Conservation (phyloP, 2,888 invertebrate species). For the Uropetala carovei region DNA sequence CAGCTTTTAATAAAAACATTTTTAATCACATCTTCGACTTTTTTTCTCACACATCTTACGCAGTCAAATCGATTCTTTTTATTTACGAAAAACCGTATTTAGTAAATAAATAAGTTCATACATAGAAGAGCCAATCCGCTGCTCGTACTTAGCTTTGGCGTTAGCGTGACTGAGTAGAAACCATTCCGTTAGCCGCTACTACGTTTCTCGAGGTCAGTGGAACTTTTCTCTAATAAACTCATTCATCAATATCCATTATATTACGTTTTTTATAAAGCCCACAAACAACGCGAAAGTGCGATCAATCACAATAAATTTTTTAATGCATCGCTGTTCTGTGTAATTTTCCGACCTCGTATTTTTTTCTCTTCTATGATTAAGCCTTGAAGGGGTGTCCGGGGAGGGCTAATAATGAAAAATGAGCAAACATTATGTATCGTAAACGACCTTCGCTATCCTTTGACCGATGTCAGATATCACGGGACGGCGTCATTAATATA, state of each 20-base stretch:
- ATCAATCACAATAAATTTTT: constrained; percentile 34
- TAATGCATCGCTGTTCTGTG: not conserved
- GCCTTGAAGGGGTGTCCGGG: not conserved
- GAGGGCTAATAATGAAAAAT: constrained; percentile 34
- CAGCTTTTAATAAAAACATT: not conserved
- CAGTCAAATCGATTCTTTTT: no score
- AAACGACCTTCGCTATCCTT: not conserved
- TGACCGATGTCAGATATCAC: not conserved
- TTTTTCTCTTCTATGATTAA: not conserved
- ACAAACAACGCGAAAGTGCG: not conserved
- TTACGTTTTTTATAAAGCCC: not conserved
- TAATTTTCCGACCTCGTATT: not conserved
- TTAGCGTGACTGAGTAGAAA: no score
- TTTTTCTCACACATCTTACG: no score
- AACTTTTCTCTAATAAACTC: not conserved
- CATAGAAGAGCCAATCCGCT: no score
- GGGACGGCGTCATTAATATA: not conserved
- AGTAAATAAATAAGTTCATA: no score
- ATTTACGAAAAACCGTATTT: no score
- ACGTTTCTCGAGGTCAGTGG: no score
- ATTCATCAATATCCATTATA: not conserved
- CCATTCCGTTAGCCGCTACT: no score
- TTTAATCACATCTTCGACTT: not conserved
- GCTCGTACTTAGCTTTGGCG: no score
- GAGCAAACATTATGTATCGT: not conserved